These are phyloP conservation scores for Phymatocera aterrima DNA, from an alignment of 2,888 invertebrate genomes.

Conservation along the genomic window DNA sequence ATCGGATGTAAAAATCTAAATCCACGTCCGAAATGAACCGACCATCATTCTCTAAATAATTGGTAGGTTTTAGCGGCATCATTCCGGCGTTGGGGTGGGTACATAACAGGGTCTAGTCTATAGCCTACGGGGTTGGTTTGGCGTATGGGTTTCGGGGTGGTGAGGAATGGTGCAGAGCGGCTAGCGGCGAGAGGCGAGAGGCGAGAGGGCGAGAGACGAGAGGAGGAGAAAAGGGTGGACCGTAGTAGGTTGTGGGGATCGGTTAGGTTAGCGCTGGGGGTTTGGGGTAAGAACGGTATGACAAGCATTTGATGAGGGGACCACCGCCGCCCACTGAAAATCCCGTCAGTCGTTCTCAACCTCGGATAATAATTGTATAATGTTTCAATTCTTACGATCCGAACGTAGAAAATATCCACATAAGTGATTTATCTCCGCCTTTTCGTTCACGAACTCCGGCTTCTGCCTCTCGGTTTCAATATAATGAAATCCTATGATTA, in stretches of 20 bases:
- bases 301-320: constrained; percentile 72
- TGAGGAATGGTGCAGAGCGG: constrained; percentile 56
- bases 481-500: no score
- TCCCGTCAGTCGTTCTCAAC: constrained; percentile 66
- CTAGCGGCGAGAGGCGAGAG: constrained; percentile 40
- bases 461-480: no score
- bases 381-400: no score
- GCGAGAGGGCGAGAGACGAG: constrained; percentile 32
- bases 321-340: constrained; percentile 70
- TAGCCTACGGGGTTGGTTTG: constrained; percentile 42
- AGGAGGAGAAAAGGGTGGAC: constrained; percentile 15
- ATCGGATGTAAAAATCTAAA: constrained; percentile 31
- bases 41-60: constrained; percentile 42
- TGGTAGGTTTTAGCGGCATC: constrained; percentile 68
- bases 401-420: no score
- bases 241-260: constrained; percentile 60
- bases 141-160: constrained; percentile 59
- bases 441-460: no score
- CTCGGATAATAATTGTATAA: no score
- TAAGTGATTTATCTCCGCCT: no score
- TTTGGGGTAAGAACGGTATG: constrained; percentile 71
- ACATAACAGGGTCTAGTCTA: constrained; percentile 54
- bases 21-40: constrained; percentile 35
- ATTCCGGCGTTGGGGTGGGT: constrained; percentile 61
- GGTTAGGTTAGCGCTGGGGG: constrained; percentile 61